phyloP scores from a whole-genome alignment of 2,888 invertebrate species.

The Diarsia brunnea region DNA sequence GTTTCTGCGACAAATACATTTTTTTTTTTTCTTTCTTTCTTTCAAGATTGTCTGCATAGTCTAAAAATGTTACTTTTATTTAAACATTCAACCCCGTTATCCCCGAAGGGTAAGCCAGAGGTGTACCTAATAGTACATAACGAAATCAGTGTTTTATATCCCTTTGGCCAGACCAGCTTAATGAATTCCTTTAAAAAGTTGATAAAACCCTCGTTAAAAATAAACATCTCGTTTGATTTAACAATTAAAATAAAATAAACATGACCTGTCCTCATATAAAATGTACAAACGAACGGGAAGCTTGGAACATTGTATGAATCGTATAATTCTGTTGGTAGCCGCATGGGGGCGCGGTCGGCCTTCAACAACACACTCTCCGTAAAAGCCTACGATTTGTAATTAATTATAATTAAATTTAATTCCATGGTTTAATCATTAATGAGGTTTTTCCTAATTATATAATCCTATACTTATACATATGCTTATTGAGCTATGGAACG shows the following conservation, averaged over 20 bases:
- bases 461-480: not conserved
- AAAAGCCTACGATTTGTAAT: conserved; percentile 27
- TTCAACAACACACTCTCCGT: conserved; percentile 27
- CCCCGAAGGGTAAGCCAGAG: no score
- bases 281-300: conserved; percentile 41
- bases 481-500: not conserved
- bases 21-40: no score
- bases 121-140: no score
- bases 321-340: conserved; percentile 8
- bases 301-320: conserved; percentile 33
- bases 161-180: not conserved
- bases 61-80: no score
- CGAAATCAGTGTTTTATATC: conserved; percentile 1
- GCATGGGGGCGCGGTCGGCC: conserved; percentile 25
- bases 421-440: not conserved
- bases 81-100: no score
- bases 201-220: not conserved
- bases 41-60: no score
- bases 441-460: not conserved
- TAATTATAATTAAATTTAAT: conserved; percentile 6
- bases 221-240: not conserved
- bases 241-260: conserved; percentile 22
- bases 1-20: no score
- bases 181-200: conserved; percentile 1
- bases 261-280: conserved; percentile 28